These are phyloP conservation scores for Neopipo cinnamomea DNA, from an alignment of 2,113 vertebrate genomes.

Conservation along the genomic window DNA sequence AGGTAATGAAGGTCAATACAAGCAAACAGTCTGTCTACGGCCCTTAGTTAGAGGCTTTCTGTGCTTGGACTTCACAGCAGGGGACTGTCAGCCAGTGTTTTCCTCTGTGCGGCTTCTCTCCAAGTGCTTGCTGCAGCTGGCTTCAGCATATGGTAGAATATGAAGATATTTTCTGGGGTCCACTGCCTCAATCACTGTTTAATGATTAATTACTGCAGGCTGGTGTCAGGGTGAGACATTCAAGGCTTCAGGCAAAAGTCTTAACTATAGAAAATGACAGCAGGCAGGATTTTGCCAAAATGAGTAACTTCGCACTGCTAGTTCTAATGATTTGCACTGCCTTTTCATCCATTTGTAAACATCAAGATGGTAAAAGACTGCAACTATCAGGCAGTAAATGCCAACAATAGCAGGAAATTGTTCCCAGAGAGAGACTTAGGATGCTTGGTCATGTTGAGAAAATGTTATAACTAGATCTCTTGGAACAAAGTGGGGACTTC, in stretches of 20 bases:
- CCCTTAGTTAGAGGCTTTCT: slow-evolving; percentile 61
- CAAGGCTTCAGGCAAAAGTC: slow-evolving; percentile 73
- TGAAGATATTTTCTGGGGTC: slow-evolving; percentile 74
- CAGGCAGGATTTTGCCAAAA: slow-evolving; percentile 64
- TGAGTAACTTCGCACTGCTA: slow-evolving; percentile 51
- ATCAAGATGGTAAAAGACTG: slow-evolving; percentile 41
- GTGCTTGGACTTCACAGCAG: slow-evolving; percentile 71
- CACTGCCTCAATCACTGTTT: slow-evolving; percentile 73
- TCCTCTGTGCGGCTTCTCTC: slow-evolving; percentile 65
- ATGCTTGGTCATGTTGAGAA: slow-evolving; percentile 17
- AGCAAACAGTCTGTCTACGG: slow-evolving; percentile 67
- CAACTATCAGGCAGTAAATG: slow-evolving; percentile 33
- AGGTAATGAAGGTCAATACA: slow-evolving; percentile 78
- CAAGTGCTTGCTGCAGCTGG: slow-evolving; percentile 74
- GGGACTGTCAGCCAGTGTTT: slow-evolving; percentile 63
- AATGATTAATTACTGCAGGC: slow-evolving; percentile 83
- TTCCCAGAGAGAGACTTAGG: slow-evolving; percentile 47
- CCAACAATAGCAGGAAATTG: slow-evolving; percentile 49
- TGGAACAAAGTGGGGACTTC: background rate
- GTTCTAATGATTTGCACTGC: slow-evolving; percentile 58
- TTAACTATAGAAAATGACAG: slow-evolving; percentile 76
- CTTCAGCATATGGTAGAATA: slow-evolving; percentile 77
- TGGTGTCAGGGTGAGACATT: slow-evolving; percentile 75
- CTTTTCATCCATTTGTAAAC: slow-evolving; percentile 66
- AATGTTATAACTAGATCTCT: slow-evolving; percentile 24